Conservation (phyloP, 53 echinoderm and acorn worm genomes). For the Antedon mediterranea region DNA sequence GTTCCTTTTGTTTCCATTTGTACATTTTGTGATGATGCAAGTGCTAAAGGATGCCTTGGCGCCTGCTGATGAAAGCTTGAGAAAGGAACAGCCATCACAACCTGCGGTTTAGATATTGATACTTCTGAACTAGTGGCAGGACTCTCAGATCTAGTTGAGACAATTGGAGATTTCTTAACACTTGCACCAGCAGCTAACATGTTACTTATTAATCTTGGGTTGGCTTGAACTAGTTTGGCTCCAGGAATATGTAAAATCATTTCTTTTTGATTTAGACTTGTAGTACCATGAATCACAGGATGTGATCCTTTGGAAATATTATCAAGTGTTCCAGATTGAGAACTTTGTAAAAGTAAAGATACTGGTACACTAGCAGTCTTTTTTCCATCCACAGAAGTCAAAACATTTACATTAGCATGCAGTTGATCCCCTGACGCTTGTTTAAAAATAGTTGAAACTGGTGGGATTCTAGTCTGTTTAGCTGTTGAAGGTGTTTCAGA, state of each 20-base stretch:
- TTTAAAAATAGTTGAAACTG: not conserved
- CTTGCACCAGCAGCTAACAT: not conserved
- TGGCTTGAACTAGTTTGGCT: constrained; percentile 55
- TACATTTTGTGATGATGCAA: not conserved
- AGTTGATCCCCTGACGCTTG: not conserved
- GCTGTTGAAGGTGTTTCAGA: not conserved
- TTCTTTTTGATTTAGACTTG: constrained; percentile 25
- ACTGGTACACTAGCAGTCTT: not conserved
- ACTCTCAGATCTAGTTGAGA: not conserved
- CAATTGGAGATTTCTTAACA: constrained; percentile 5
- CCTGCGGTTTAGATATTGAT: not conserved
- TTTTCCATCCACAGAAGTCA: not conserved
- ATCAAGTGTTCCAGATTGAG: not conserved
- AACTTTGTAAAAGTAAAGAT: not conserved
- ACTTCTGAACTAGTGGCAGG: not conserved
- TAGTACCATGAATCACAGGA: constrained; percentile 16
- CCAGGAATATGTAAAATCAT: constrained; percentile 83
- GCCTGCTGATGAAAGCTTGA: not conserved
- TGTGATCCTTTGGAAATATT: constrained; percentile 25
- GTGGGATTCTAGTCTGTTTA: not conserved
- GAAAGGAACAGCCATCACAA: not conserved
- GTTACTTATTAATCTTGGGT: constrained; percentile 14
- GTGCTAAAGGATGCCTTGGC: not conserved
- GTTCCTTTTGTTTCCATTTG: not conserved
- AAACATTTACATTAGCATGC: not conserved